phyloP scores from a whole-genome alignment of 1,140 invertebrate genomes.

The Bombus balteatus region DNA sequence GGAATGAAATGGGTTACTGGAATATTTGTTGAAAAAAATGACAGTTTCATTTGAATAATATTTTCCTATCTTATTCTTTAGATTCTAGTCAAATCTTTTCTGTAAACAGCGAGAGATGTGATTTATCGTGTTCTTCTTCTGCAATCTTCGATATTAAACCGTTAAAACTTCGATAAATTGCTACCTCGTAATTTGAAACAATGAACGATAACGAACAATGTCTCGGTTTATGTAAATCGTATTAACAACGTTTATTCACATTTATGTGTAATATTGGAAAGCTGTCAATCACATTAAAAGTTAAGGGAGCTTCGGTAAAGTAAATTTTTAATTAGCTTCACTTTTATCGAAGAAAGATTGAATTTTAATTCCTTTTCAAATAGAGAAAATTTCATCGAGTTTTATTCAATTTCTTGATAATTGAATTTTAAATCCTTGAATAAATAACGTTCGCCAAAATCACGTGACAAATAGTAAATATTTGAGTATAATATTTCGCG shows the following conservation, averaged over 20 bases:
- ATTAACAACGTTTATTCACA: background rate
- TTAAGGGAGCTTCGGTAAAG: background rate
- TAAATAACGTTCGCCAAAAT: background rate
- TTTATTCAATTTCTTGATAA: background rate
- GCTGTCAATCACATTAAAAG: background rate
- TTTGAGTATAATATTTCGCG: background rate
- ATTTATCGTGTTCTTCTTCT: background rate
- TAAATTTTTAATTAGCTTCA: background rate
- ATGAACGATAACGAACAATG: background rate
- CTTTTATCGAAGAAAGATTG: background rate
- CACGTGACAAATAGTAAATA: background rate
- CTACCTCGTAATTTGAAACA: background rate
- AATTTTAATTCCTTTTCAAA: background rate
- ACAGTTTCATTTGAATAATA: background rate
- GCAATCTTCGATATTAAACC: background rate
- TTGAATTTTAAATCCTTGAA: slow-evolving; percentile 4
- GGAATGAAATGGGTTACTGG: background rate
- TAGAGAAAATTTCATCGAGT: background rate
- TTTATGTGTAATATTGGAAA: background rate
- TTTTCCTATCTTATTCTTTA: background rate
- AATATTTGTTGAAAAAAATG: background rate
- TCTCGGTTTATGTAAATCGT: background rate
- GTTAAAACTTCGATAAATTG: background rate
- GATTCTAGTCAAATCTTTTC: background rate
- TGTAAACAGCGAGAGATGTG: too few species aligned